Evolutionary conservation across 2,888 invertebrate genomes (phyloP).

Genomic region (Drosophila atroscutellata): DNA sequence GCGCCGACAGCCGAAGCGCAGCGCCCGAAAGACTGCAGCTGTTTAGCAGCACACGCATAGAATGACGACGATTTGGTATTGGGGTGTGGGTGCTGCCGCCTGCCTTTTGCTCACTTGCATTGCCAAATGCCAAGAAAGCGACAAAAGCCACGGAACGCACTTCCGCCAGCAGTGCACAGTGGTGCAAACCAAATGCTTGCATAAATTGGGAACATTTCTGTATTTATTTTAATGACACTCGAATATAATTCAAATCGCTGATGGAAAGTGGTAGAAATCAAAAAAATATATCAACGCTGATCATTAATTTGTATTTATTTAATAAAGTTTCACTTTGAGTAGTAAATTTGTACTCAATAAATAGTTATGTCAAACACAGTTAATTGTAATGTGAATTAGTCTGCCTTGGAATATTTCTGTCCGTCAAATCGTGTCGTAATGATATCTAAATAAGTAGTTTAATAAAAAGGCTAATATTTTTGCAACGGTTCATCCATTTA

Average conservation of each 20-base stretch:
- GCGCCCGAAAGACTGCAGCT: conserved; percentile 46
- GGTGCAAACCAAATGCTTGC: conserved; percentile 1
- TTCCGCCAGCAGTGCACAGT: conserved; percentile 47
- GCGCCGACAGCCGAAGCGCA: conserved; percentile 30
- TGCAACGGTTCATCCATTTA: neutral
- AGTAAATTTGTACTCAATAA: neutral
- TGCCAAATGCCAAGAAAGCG: conserved; percentile 61
- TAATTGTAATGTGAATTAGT: neutral
- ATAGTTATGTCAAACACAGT: neutral
- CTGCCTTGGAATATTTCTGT: neutral
- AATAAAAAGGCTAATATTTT: neutral
- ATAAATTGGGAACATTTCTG: neutral
- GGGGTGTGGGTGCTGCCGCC: neutral
- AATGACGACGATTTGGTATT: neutral
- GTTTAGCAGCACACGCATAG: conserved; percentile 26
- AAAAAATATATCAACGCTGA: no score
- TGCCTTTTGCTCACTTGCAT: conserved; percentile 67
- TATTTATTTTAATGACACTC: neutral
- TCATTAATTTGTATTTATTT: neutral
- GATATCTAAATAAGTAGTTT: neutral
- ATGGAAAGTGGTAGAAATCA: neutral
- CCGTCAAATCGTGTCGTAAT: neutral
- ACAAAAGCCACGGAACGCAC: conserved; percentile 46
- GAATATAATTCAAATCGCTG: neutral
- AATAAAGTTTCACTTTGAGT: neutral